Conservation (phyloP, 2,113 vertebrate genomes). For the Campylorhamphus procurvoides region DNA sequence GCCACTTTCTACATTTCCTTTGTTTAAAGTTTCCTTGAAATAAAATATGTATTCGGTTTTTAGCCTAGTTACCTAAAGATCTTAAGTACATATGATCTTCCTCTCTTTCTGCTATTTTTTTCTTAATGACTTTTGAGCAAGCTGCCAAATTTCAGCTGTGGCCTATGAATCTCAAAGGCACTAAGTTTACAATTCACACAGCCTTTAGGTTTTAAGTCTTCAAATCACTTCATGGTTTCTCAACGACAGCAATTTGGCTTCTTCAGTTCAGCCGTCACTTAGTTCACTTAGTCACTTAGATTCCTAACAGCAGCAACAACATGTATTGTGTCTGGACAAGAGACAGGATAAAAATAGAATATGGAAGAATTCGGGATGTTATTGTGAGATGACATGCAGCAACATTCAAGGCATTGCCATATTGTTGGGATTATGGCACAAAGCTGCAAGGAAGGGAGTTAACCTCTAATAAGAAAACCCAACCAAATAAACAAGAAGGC, state of each 20-base stretch:
- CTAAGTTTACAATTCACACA: background rate
- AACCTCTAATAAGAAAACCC: background rate
- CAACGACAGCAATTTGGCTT: background rate
- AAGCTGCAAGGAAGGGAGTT: background rate
- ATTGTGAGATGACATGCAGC: background rate
- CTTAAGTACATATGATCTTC: background rate
- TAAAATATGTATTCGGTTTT: background rate
- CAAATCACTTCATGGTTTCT: background rate
- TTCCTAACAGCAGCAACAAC: background rate
- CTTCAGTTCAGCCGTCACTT: background rate
- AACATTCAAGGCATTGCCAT: background rate
- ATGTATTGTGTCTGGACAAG: background rate
- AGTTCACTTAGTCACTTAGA: background rate
- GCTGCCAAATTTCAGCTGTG: background rate
- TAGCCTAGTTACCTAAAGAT: background rate
- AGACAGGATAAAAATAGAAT: background rate
- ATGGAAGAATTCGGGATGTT: background rate
- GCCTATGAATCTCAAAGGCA: background rate
- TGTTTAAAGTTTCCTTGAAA: background rate
- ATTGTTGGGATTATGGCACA: background rate
- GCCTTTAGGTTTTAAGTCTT: background rate
- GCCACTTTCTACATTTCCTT: background rate
- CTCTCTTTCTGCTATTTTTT: background rate
- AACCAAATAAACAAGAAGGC: background rate
- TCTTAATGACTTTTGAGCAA: background rate